These are phyloP conservation scores for Eremophila alpestris DNA, from an alignment of 2,797 vertebrate genomes.

Conservation along the genomic window DNA sequence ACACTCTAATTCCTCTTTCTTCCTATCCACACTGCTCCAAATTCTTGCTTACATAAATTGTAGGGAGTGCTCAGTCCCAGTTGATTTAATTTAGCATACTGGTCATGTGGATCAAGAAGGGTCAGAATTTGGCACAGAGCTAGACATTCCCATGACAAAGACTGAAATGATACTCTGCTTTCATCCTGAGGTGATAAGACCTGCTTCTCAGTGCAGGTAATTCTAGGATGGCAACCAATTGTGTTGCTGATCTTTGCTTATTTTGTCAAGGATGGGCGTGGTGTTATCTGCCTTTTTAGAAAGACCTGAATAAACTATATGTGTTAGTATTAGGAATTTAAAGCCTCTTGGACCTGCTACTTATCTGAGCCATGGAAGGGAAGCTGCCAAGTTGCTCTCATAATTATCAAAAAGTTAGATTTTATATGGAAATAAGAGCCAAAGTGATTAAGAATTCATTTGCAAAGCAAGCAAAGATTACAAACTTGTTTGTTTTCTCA, in stretches of 20 bases:
- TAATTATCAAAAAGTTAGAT: conserved; percentile 27
- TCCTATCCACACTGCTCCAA: background rate
- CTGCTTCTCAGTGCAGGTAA: background rate
- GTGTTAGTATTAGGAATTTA: background rate
- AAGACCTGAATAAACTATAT: background rate
- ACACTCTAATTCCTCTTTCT: background rate
- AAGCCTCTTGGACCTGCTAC: background rate
- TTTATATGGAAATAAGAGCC: conserved; percentile 20
- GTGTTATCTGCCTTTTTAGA: background rate
- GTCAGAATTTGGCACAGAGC: background rate
- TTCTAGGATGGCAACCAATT: background rate
- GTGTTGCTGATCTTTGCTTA: background rate
- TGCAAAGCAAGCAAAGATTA: conserved; percentile 14
- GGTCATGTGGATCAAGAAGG: background rate
- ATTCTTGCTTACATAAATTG: background rate
- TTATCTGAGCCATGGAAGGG: background rate
- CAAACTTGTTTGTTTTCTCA: conserved; percentile 12
- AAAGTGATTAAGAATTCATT: conserved; percentile 40
- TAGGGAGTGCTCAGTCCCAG: background rate
- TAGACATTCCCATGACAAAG: background rate
- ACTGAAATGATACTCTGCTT: background rate
- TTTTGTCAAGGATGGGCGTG: background rate
- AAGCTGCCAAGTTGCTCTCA: background rate
- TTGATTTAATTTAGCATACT: background rate
- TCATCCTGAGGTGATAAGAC: background rate